Evolutionary conservation across 2,888 invertebrate genomes (phyloP), one percentile per base, ranked within the genome.

Genomic region (Cinara cedri): DNA sequence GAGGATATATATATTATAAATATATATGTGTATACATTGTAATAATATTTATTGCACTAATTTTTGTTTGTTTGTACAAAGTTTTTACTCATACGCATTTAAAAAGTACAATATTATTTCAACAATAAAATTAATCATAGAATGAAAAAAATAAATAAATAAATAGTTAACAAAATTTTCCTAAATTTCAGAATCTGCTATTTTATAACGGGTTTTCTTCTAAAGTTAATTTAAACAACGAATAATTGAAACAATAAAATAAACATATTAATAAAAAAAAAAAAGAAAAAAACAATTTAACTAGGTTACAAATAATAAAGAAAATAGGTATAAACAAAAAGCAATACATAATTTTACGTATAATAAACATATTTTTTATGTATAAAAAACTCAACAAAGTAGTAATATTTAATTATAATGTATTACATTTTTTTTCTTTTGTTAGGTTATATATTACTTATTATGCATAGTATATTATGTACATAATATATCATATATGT

Each of bases 351-450:
- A 78, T 70, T 65, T 54, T 78, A 78, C 70, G 60, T 78, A 78
- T 78, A 78, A 78, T 78, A 51, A 78, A 78, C 78, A 78, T 70
- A 78, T 78, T 78, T 68, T 78, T 70, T 68, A 70, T 78, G 70
- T 78, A 70, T 78, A 78, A 78, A 76, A 78, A 78, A 78, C 78
- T 78, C 78, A 78, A 78, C 78, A 78, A 78, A 78, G 78, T 78
- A 68, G 60, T 78, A 78, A 78, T 78, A 78, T 78, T 78, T 68
- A 78, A 78, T 78, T 42, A 78, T 76, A 66, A 78, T 62, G 60
- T 51, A 68, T 78, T 78, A 78, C 78, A 78, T 70, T 78, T 78
- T 68, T 75, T 62, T 74, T 78, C 66, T 68, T 72, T 63, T 63
- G 74, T 74, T 78, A 68, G 78, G 60, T 70, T 78, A 78, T 78